Evolutionary conservation across 1,140 invertebrate species (phyloP).

Genomic region (Drosophila elegans): DNA sequence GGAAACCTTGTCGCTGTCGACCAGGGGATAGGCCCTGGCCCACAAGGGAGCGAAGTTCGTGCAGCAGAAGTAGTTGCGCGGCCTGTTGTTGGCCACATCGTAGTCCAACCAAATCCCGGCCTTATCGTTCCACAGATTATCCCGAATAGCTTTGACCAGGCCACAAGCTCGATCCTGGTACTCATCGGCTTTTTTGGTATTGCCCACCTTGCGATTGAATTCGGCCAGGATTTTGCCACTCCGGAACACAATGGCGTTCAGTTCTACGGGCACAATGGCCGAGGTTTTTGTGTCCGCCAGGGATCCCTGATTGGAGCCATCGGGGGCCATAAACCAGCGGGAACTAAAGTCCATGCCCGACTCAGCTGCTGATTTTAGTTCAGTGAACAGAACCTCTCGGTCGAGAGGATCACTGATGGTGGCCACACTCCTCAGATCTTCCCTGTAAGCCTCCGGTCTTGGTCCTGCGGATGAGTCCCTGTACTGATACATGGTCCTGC

Average conservation of each 20-base stretch:
- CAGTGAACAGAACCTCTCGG: constrained; percentile 90
- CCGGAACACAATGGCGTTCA: constrained; percentile 94
- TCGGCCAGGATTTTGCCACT: constrained; percentile 91
- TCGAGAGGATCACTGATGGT: constrained; percentile 87
- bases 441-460: constrained; percentile 94
- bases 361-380: constrained; percentile 95
- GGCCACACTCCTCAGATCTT: constrained; percentile 87
- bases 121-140: constrained; percentile 93
- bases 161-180: constrained; percentile 88
- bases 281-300: constrained; percentile 90
- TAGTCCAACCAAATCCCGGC: constrained; percentile 95
- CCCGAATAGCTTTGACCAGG: constrained; percentile 86
- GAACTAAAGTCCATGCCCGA: constrained; percentile 98
- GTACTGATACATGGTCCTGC: constrained; percentile 90
- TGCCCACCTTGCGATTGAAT: constrained; percentile 89
- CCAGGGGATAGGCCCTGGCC: constrained; percentile 89
- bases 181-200: constrained; percentile 87
- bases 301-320: constrained; percentile 90
- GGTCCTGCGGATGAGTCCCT: constrained; percentile 90
- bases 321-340: constrained; percentile 90
- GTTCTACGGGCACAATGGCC: constrained; percentile 94
- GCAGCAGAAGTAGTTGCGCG: constrained; percentile 94
- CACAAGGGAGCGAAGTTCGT: constrained; percentile 94
- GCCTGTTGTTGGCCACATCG: constrained; percentile 89
- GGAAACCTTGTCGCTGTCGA: constrained; percentile 88